A percentile compares a stretch with the other conserved stretches of the same genome.
These are phyloP conservation scores for Buathra laborator DNA, from an alignment of 2,888 invertebrate species.

Conservation along the genomic window DNA sequence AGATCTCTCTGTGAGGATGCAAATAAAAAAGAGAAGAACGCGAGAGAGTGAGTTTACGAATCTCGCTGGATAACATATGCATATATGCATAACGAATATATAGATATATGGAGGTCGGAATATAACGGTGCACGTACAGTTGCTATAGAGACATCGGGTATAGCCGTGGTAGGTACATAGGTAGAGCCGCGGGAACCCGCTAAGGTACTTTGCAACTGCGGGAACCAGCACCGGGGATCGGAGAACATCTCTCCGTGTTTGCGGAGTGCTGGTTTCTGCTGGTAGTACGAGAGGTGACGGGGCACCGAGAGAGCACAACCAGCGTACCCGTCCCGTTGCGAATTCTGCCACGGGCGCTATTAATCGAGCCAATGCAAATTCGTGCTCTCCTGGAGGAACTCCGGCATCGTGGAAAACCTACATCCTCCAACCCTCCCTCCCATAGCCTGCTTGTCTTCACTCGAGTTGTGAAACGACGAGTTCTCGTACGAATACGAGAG, in stretches of 20 bases:
- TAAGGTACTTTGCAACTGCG: conserved; percentile 32
- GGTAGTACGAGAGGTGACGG: conserved; percentile 15
- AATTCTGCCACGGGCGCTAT: conserved; percentile 53
- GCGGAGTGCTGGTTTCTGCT: conserved; percentile 42
- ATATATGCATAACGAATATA: not conserved
- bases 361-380: conserved; percentile 57
- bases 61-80: not conserved
- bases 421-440: not conserved
- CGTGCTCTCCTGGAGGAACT: conserved; percentile 20
- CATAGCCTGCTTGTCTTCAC: conserved; percentile 44
- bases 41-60: not conserved
- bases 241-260: conserved; percentile 31
- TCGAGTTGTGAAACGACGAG: conserved; percentile 44
- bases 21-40: not conserved
- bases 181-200: not conserved
- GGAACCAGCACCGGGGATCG: conserved; percentile 21
- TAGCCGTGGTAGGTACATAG: conserved; percentile 5
- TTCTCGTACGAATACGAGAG: conserved; percentile 29
- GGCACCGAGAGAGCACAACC: not conserved
- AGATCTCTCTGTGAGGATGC: not conserved
- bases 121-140: not conserved
- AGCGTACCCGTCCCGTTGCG: conserved; percentile 2
- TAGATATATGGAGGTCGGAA: too few relatives aligned
- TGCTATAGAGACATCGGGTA: conserved; percentile 7
- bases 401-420: conserved; percentile 28